Percentiles rank a stretch among this genome's conserved stretches.
Evolutionary conservation across 1,140 invertebrate genomes (phyloP).

Genomic region (Heliconius himera): DNA sequence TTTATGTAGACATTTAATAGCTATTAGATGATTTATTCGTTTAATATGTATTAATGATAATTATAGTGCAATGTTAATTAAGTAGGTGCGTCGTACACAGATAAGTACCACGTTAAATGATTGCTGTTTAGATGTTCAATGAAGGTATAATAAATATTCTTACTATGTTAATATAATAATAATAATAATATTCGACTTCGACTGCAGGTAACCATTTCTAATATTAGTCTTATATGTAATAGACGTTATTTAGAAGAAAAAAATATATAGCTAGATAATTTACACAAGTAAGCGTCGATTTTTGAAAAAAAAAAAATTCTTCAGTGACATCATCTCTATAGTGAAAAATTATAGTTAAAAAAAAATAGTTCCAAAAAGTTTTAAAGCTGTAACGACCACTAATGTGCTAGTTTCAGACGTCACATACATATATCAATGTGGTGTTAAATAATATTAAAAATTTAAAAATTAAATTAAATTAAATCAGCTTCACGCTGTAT

Average conservation of each 20-base stretch:
- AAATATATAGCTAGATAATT: background rate
- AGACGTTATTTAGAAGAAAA: background rate
- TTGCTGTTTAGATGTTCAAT: background rate
- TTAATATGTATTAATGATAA: background rate
- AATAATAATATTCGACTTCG: too few species aligned
- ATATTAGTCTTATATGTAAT: background rate
- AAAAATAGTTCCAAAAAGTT: too few species aligned
- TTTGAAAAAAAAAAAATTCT: too few species aligned
- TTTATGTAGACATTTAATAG: background rate
- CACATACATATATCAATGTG: background rate
- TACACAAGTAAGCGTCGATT: background rate
- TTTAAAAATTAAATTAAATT: too few species aligned
- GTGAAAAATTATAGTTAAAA: background rate
- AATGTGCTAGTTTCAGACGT: too few species aligned
- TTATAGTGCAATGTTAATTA: background rate
- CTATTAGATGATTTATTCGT: background rate
- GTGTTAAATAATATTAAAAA: slow-evolving; percentile 5
- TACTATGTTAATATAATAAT: background rate
- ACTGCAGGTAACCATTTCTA: background rate
- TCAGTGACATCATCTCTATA: too few species aligned
- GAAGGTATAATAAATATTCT: background rate
- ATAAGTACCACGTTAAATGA: background rate
- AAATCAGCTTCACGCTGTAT: too few species aligned
- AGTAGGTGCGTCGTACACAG: background rate
- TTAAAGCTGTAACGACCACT: too few species aligned